Conservation (phyloP, 2,888 invertebrate species). For the Nephrocerus scutellatus region DNA sequence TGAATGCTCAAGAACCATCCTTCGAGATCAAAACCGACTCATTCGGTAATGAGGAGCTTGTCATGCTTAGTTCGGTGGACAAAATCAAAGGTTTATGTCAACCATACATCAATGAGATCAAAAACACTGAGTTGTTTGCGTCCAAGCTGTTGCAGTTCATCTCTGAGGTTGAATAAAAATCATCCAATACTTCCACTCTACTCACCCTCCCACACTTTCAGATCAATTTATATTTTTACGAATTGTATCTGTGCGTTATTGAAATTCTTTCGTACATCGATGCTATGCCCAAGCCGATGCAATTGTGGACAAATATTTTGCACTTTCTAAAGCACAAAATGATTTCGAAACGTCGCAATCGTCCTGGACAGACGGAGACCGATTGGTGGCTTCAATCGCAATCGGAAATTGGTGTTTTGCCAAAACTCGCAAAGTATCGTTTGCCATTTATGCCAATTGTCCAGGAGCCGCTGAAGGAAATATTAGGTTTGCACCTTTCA, state of each 20-base stretch:
- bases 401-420: conserved; percentile 40
- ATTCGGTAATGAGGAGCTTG: conserved; percentile 43
- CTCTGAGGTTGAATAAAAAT: conserved; percentile 30
- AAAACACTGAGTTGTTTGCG: conserved; percentile 37
- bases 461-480: conserved; percentile 39
- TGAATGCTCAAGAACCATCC: conserved; percentile 38
- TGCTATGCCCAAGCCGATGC: conserved; percentile 39
- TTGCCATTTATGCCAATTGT: conserved; percentile 45
- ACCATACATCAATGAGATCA: conserved; percentile 44
- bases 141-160: conserved; percentile 38
- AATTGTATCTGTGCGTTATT: conserved; percentile 44
- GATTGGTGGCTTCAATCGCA: conserved; percentile 45
- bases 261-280: conserved; percentile 41
- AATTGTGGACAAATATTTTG: conserved; percentile 42
- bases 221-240: conserved; percentile 48
- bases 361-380: conserved; percentile 41
- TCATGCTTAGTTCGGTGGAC: conserved; percentile 35
- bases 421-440: conserved; percentile 46
- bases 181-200: conserved; percentile 1
- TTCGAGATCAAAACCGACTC: conserved; percentile 40
- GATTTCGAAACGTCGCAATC: conserved; percentile 37
- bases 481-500: conserved; percentile 29
- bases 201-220: conserved; percentile 17
- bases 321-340: conserved; percentile 45
- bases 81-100: conserved; percentile 38